Base-by-base conservation (phyloP, 2,113 vertebrate genomes). In the Corvus hawaiiensis region DNA sequence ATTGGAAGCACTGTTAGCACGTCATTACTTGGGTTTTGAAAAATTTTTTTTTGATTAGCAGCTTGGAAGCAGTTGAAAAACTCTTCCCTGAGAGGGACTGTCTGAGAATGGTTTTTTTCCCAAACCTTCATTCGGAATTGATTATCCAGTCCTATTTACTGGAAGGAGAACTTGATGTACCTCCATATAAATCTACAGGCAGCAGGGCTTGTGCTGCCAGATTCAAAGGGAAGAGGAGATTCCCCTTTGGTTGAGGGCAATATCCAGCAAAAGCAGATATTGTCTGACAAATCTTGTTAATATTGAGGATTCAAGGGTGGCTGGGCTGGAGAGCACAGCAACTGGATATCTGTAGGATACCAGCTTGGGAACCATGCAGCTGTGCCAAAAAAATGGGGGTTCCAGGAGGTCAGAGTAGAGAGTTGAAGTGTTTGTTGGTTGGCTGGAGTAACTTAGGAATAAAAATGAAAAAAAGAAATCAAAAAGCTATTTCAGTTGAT, bases 111-210 rank as follows among this genome's bases (percentile, higher is more conserved):
- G 17, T n/a, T 48, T 66, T 69, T 68, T n/a, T 6, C n/a, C 44
- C 55, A 78, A 46, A 59, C 32, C 35, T 82, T 74, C 71, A 62
- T 79, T 75, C 4, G 6, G 81, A 79, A 75, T 84, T 87, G 49
- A 89, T 96, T 92, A 73, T 69, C n/a, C 39, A 84, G 59, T 23
- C 49, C 39, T 27, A 1, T 56, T 75, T 78, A n/a, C 77, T 83
- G 28, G 73, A 89, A 95, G 51, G 46, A 95, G 88, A 82, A 92
- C 76, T 86, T 92, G 80, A 78, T 84, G 93, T 84, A 72, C 71
- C 86, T 93, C 92, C 76, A 64, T 68, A 23, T 64, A 81, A 86
- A 87, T 63, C 64, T 78, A 14, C 4, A 16, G 41, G 52, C 79
- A 49, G 85, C 16, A 84, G 64, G 37, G 49, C 23, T 84, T 75